phyloP scores from a whole-genome alignment of 2,113 vertebrate genomes.

The Pteropus alecto region DNA sequence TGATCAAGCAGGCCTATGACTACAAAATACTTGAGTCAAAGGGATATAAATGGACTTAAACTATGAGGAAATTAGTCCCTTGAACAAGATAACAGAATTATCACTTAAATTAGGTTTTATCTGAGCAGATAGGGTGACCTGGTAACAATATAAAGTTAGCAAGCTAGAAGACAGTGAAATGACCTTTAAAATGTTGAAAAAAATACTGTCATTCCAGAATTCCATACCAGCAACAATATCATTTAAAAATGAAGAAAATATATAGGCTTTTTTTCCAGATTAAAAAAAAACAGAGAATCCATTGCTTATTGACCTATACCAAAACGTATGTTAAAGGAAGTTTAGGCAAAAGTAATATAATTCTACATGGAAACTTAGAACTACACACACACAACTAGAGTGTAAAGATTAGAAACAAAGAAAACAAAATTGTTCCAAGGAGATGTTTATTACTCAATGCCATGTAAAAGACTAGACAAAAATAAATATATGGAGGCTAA shows the following conservation, averaged over 20 bases:
- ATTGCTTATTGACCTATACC: not conserved
- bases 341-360: not conserved
- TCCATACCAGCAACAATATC: not conserved
- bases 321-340: not conserved
- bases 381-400: not conserved
- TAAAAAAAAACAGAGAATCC: not conserved
- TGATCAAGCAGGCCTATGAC: not conserved
- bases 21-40: not conserved
- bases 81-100: not conserved
- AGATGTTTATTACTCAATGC: not conserved
- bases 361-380: not conserved
- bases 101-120: not conserved
- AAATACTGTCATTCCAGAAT: not conserved
- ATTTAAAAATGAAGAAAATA: not conserved
- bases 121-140: not conserved
- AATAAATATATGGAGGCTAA: not conserved
- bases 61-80: not conserved
- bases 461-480: not conserved
- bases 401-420: not conserved
- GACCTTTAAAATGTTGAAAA: not conserved
- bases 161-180: not conserved
- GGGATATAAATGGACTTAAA: not conserved
- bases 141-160: not conserved
- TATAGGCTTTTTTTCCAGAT: not conserved
- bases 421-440: not conserved